Evolutionary conservation across 1,140 invertebrate genomes (phyloP).

Genomic region (Parapsyche elsis): DNA sequence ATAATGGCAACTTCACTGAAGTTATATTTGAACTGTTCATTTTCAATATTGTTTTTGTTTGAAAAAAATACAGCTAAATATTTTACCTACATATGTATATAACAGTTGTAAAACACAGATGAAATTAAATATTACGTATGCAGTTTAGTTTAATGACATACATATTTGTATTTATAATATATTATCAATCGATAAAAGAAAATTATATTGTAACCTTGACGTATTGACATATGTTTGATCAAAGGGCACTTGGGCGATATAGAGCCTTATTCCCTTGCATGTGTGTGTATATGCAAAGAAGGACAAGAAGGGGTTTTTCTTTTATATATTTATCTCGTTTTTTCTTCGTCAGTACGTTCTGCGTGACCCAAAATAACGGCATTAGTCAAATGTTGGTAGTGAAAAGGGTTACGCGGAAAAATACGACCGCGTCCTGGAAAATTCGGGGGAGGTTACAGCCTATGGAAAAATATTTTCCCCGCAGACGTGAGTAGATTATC

Average conservation of each 20-base stretch:
- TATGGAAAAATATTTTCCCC: conserved; percentile 21
- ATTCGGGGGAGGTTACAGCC: neutral
- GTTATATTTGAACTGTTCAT: no score
- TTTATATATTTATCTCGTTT: neutral
- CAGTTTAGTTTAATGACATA: no score
- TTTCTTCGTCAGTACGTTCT: neutral
- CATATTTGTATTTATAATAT: no score
- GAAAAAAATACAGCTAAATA: no score
- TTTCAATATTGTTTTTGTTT: no score
- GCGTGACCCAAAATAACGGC: conserved; percentile 44
- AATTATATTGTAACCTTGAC: neutral
- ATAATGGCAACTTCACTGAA: no score
- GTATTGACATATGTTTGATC: conserved; percentile 22
- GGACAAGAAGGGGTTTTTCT: neutral
- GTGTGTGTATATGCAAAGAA: neutral
- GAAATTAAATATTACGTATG: no score
- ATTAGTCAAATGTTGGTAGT: conserved; percentile 49
- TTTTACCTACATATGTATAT: no score
- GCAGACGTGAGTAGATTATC: conserved; percentile 47
- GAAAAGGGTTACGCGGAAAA: conserved; percentile 44
- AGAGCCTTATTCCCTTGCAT: neutral
- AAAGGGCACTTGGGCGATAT: neutral
- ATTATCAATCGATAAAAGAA: neutral
- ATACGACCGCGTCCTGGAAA: neutral
- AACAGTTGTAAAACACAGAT: no score